Evolutionary conservation across 1,140 invertebrate species (phyloP).

Genomic region (Lepeophtheirus salmonis): DNA sequence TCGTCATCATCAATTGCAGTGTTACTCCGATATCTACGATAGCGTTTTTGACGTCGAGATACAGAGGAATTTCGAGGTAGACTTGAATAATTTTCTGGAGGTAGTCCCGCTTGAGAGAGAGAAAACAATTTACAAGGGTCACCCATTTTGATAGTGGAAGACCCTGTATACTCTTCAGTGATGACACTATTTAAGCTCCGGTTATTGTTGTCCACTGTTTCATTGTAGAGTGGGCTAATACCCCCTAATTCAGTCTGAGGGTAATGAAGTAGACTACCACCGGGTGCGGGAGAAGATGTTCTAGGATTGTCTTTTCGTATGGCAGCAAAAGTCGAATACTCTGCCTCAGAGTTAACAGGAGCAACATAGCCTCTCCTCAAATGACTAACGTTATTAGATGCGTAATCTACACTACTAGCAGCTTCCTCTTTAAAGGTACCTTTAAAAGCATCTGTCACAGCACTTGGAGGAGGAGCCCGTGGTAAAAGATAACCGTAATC

Average conservation of each 20-base stretch:
- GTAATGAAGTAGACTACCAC: not conserved
- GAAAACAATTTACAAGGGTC: conserved; percentile 1
- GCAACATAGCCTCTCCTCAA: conserved; percentile 7
- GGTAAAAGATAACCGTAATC: not conserved
- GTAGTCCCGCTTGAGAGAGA: not conserved
- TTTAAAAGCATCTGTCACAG: not conserved
- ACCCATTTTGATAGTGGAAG: conserved; percentile 11
- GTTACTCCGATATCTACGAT: not conserved
- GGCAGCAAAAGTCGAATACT: not conserved
- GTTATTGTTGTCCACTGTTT: not conserved
- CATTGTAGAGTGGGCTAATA: not conserved
- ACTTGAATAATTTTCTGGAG: not conserved
- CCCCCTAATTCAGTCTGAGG: not conserved
- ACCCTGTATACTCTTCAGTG: not conserved
- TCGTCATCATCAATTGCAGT: not conserved
- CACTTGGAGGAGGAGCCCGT: not conserved
- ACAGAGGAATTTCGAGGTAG: not conserved
- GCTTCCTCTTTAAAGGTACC: not conserved
- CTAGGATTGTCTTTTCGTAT: not conserved
- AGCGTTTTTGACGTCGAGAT: not conserved
- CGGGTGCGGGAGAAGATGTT: conserved; percentile 7
- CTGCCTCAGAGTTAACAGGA: conserved; percentile 7
- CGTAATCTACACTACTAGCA: not conserved
- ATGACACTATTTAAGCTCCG: not conserved
- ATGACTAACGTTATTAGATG: conserved; percentile 10